A percentile compares a stretch with the other conserved stretches of the same genome.
These are phyloP conservation scores for Porites lutea DNA, from an alignment of 64 coral and sea anemone species.

Conservation along the genomic window DNA sequence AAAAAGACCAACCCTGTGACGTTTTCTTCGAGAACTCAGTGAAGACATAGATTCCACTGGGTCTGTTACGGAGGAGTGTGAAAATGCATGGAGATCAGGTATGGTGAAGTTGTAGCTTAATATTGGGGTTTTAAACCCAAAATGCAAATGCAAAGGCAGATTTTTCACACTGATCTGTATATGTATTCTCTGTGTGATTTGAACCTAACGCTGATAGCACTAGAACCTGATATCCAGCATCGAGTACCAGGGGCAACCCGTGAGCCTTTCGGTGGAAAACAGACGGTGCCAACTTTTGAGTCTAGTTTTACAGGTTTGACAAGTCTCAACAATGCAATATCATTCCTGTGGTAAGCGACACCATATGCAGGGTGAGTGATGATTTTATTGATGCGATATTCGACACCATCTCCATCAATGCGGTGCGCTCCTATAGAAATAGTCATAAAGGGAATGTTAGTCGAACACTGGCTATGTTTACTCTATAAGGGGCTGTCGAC, in stretches of 20 bases:
- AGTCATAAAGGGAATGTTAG: not conserved
- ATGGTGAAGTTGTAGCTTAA: no score
- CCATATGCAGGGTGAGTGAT: not conserved
- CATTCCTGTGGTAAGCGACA: not conserved
- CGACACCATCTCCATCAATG: not conserved
- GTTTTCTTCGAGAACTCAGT: no score
- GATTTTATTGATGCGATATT: not conserved
- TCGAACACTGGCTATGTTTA: not conserved
- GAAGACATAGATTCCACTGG: no score
- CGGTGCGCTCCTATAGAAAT: not conserved
- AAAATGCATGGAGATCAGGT: no score
- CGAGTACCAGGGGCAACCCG: not conserved
- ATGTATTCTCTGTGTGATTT: no score
- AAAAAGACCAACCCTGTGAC: no score
- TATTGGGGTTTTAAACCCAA: no score
- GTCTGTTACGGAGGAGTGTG: no score
- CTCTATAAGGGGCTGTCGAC: no score
- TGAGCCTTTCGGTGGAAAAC: constrained; percentile 31
- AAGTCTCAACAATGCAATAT: constrained; percentile 33
- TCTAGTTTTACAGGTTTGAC: constrained; percentile 28
- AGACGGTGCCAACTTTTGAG: constrained; percentile 6
- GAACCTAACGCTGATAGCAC: no score
- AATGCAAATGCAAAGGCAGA: no score
- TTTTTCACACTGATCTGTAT: no score
- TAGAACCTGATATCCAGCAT: constrained; percentile 38